Conservation (phyloP, 2,113 vertebrate genomes). For the Equus przewalskii region DNA sequence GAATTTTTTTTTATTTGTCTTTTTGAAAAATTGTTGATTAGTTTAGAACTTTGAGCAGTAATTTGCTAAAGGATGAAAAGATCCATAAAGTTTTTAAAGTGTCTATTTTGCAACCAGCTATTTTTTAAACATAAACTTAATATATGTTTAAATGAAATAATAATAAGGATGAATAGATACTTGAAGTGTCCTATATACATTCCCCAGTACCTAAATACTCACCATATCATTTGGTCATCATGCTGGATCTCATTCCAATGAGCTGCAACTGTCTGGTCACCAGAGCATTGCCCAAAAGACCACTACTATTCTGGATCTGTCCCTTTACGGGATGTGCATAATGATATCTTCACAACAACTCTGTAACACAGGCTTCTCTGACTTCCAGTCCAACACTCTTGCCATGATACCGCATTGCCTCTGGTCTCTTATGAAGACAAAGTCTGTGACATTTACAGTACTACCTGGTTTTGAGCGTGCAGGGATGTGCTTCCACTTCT, state of each 20-base stretch:
- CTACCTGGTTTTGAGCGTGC: neutral
- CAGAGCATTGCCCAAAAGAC: conserved; percentile 1
- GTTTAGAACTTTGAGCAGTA: conserved; percentile 32
- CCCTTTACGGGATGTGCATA: neutral
- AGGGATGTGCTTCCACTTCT: neutral
- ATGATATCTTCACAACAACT: neutral
- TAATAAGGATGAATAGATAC: neutral
- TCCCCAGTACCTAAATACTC: neutral
- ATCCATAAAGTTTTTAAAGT: neutral
- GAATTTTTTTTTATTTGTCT: conserved; percentile 9
- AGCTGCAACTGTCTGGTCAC: neutral
- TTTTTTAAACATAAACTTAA: neutral
- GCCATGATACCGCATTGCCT: neutral
- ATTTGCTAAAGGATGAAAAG: conserved; percentile 54
- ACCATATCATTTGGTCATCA: neutral
- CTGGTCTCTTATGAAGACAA: neutral
- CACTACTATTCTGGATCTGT: neutral
- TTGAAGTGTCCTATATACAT: neutral
- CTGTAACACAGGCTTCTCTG: neutral
- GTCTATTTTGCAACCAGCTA: conserved; percentile 5
- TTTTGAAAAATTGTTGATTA: conserved; percentile 62
- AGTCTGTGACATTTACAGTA: neutral
- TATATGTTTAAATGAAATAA: conserved; percentile 7
- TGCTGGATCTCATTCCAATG: conserved; percentile 6
- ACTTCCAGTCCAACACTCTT: neutral